These are phyloP conservation scores for Thereva nobilitata DNA, from an alignment of 2,888 invertebrate genomes.

Conservation along the genomic window DNA sequence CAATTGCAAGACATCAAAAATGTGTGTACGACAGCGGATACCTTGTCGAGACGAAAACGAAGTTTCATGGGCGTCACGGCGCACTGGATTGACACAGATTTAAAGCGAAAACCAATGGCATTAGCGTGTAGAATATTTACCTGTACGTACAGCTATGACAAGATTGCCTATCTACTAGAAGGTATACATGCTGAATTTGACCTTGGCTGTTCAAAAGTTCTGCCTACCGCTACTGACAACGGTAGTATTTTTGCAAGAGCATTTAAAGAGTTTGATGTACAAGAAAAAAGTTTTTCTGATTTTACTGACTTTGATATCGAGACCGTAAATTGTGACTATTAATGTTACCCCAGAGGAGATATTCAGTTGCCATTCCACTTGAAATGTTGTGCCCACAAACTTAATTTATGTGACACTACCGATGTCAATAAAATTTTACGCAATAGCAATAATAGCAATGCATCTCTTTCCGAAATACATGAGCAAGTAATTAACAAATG, in stretches of 20 bases:
- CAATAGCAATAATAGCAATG: too few species aligned
- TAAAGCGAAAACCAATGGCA: neutral
- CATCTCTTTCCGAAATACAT: too few species aligned
- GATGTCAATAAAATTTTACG: too few species aligned
- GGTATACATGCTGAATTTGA: neutral
- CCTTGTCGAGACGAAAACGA: neutral
- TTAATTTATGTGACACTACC: neutral
- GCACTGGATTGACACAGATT: neutral
- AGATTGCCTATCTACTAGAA: neutral
- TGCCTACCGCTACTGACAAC: slow-evolving; percentile 1
- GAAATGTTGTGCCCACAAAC: neutral
- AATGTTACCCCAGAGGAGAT: neutral
- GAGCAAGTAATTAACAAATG: too few species aligned
- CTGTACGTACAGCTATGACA: neutral
- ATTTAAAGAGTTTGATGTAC: neutral
- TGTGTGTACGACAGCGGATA: neutral
- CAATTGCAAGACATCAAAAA: too few species aligned
- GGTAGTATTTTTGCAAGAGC: neutral
- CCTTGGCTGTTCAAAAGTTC: neutral
- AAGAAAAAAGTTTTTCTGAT: too few species aligned
- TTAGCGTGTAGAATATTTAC: neutral
- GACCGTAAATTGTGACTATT: too few species aligned
- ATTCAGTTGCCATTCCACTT: neutral
- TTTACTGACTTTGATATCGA: too few species aligned
- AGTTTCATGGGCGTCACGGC: neutral